phyloP scores from a whole-genome alignment of 1,140 invertebrate species.

The Sycophaga agraensis region DNA sequence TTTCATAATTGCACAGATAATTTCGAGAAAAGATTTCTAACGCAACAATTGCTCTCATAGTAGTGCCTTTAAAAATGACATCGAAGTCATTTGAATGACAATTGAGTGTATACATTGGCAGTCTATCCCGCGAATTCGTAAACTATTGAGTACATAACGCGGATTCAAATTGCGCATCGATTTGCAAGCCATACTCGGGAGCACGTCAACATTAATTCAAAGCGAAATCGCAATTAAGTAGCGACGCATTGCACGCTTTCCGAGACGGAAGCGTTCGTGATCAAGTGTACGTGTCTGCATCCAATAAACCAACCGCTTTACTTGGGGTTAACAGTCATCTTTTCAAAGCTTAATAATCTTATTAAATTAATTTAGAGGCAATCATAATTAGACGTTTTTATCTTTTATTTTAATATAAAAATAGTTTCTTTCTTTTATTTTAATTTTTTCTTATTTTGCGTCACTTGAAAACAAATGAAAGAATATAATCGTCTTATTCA shows the following conservation, averaged over 20 bases:
- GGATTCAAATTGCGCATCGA: slow-evolving; percentile 16
- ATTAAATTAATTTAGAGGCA: no score
- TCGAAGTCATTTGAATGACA: no score
- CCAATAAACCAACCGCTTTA: not conserved
- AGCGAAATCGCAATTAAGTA: slow-evolving; percentile 13
- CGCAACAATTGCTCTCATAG: no score
- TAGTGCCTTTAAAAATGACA: no score
- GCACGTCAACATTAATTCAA: slow-evolving; percentile 1
- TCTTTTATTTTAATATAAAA: no score
- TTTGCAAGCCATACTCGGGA: not conserved
- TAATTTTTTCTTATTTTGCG: no score
- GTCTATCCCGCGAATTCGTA: not conserved
- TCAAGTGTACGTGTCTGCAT: not conserved
- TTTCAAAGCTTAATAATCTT: no score
- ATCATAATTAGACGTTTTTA: no score
- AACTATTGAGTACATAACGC: not conserved
- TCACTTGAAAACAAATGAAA: no score
- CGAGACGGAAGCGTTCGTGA: not conserved
- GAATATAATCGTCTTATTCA: no score
- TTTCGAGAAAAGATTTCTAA: not conserved
- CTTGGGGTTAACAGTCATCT: no score
- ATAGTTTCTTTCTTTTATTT: no score
- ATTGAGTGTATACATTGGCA: slow-evolving; percentile 9
- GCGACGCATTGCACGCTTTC: not conserved
- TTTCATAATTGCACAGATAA: not conserved